Evolutionary conservation across 2,113 vertebrate species (phyloP), one percentile per base, ranked within the genome.

Genomic region (Sarotherodon lohbergeri): DNA sequence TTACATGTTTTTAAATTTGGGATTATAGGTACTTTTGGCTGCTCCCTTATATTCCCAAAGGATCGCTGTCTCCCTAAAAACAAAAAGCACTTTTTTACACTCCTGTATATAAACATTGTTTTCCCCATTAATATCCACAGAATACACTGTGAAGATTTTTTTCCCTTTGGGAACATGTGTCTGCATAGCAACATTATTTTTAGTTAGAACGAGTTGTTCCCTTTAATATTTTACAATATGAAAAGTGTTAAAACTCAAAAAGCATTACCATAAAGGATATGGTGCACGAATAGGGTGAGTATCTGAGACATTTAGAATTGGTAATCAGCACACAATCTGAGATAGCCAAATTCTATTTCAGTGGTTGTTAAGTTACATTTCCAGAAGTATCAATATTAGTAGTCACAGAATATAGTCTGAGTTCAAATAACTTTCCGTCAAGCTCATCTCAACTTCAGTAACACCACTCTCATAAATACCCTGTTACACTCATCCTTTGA

Each of bases 381-480:
- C 34, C 13, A 46, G 14, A 78, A 78, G 46, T 5, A 32, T 78
- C 46, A 7, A 27, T 43, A 46, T 27, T 68, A 68, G n/a, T 46
- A 46, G 13, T 73, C 41, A 73, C 22, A 73, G 22, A 46, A 73
- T 14, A 71, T 22, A 71, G 63, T 27, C 16, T 3, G 19, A 76
- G 46, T 84, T 79, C 2, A 50, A 19, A 24, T n/a, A 63, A 63
- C 27, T 34, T 89, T 34, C 43, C 0, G 3, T 85, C 54, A 19
- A 52, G 61, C 27, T 66, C 52, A 32, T 13, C 24, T 83, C 29
- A 66, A 10, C 63, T 86, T 36, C 66, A 55, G 46, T 68, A 55
- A 17, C 81, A 73, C 76, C 29, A 4, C 85, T 83, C n/a, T 81
- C 84, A 80, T 89, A 87, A 83, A 92, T 81, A 50, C 83, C 63